These are phyloP conservation scores for Eurytoma adleriae DNA, from an alignment of 2,888 invertebrate genomes.

Conservation along the genomic window DNA sequence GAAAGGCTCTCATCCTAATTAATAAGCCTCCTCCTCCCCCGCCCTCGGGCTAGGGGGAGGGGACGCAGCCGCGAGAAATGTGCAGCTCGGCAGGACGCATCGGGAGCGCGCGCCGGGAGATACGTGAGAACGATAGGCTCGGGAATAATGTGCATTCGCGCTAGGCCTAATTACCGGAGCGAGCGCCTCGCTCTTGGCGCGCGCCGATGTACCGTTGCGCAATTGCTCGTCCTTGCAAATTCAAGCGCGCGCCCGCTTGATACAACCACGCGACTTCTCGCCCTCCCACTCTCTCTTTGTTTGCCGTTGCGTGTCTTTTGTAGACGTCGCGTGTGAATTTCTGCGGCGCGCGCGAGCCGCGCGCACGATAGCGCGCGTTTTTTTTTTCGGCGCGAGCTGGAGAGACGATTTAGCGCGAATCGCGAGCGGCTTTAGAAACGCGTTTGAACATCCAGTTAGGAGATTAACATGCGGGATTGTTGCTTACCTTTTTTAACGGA, in stretches of 20 bases:
- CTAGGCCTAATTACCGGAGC: constrained; percentile 49
- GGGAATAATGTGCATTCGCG: constrained; percentile 51
- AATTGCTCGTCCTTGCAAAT: constrained; percentile 57
- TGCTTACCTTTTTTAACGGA: no score
- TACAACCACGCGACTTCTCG: background rate
- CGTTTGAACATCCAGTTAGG: no score
- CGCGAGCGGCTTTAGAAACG: no score
- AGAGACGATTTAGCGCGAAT: no score
- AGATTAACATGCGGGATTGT: no score
- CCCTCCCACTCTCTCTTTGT: no score
- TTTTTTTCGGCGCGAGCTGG: background rate
- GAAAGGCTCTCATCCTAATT: constrained; percentile 1
- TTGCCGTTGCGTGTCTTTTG: no score
- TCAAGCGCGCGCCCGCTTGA: constrained; percentile 35
- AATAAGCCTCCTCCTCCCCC: constrained; percentile 7
- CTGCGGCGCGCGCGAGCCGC: background rate
- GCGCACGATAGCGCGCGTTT: constrained; percentile 17
- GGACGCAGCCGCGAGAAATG: background rate
- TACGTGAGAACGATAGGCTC: constrained; percentile 47
- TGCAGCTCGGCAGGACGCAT: background rate
- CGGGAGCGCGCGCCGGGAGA: constrained; percentile 33
- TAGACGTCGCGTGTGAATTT: constrained; percentile 2
- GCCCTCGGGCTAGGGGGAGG: background rate
- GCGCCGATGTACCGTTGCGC: constrained; percentile 53
- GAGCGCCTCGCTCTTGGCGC: background rate